These are phyloP conservation scores for Amphiprion ocellaris DNA, from an alignment of 2,113 vertebrate genomes.

Conservation along the genomic window DNA sequence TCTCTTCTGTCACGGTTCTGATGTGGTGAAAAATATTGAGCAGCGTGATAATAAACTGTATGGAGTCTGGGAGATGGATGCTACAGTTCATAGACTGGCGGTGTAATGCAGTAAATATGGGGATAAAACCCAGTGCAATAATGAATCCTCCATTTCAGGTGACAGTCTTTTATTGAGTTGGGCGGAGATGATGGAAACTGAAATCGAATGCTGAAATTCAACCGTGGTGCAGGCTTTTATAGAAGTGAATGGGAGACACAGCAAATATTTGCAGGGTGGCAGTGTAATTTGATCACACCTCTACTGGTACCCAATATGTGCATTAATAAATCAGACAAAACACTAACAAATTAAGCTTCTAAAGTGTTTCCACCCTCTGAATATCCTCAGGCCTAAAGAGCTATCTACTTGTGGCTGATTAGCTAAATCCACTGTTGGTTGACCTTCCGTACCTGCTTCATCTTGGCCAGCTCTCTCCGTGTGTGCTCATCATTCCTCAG, in stretches of 20 bases:
- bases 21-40: constrained; percentile 15
- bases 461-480: constrained; percentile 94
- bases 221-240: not conserved
- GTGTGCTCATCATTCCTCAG: constrained; percentile 96
- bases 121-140: constrained; percentile 11
- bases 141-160: constrained; percentile 14
- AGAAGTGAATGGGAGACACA: constrained; percentile 2
- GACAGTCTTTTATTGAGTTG: constrained; percentile 7
- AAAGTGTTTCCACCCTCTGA: not conserved
- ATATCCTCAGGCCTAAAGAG: not conserved
- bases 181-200: not conserved
- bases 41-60: not conserved
- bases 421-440: not conserved
- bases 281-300: not conserved
- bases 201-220: not conserved
- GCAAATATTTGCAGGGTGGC: constrained; percentile 4
- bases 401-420: not conserved
- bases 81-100: not conserved
- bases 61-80: not conserved
- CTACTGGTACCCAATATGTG: not conserved
- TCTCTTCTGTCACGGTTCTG: not conserved
- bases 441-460: constrained; percentile 92
- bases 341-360: not conserved
- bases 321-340: constrained; percentile 9
- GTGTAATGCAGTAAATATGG: not conserved